Base-by-base conservation (phyloP, 2,797 vertebrate genomes). In the Acridotheres tristis region DNA sequence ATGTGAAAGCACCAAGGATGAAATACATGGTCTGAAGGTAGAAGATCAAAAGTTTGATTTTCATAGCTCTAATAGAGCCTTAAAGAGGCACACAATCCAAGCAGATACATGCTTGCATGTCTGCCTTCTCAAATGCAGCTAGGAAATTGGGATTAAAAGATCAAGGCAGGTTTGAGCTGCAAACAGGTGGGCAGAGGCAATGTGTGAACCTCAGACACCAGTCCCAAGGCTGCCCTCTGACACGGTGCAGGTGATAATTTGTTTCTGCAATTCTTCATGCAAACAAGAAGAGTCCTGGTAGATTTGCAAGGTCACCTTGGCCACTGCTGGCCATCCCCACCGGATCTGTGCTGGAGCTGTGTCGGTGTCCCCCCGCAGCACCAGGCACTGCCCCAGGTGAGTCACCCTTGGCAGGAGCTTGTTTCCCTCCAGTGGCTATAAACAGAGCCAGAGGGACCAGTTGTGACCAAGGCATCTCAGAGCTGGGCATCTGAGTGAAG, bases 191-290 rank as follows among this genome's bases (percentile, higher is more conserved):
- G 58, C 38, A 74, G 48, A 57, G 42, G 45, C 54, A 36, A 16
- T 0, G 0, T 30, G 42, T 19, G 32, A 69, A 20, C 5, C 11
- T 36, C 0, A 0, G 57, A 30, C 9, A n/a, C 32, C 48, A 38
- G 50, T 6, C 23, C 48, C 47, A 8, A 20, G n/a, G 27, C 11
- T 26, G 15, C 16, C 30, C 20, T 34, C 65, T 16, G 53, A 32
- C 38, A 58, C 5, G 3, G 2, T 1, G 9, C 21, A 40, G 61
- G 29, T 50, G 10, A 21, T 4, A 25, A 55, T 18, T 55, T 10
- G 5, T 16, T 54, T 18, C 68, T 47, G 45, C 57, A 71, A 5
- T 9, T 13, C 34, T 11, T 53, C 13, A 7, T 0, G 3, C 15
- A 18, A 45, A 23, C 3, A 7, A 7, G 57, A 11, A 0, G 25